Conservation (phyloP, 2,797 vertebrate genomes). For the Leuciscus waleckii region DNA sequence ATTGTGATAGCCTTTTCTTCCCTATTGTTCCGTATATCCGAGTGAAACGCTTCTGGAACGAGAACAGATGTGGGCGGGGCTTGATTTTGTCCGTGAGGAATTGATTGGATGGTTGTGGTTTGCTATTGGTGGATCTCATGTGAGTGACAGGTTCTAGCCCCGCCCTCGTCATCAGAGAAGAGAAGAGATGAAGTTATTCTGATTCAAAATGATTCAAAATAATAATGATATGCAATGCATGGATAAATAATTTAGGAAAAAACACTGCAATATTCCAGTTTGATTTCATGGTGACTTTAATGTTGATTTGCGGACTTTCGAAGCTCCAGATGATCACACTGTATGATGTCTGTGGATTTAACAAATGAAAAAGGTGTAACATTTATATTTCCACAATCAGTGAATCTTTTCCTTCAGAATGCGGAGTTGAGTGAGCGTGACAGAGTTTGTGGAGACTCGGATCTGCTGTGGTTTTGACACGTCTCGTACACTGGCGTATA, state of each 20-base stretch:
- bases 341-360: no score
- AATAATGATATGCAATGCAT: not conserved
- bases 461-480: not conserved
- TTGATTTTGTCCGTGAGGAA: not conserved
- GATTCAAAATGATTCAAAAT: not conserved
- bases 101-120: not conserved
- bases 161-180: not conserved
- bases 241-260: no score
- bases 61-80: not conserved
- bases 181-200: not conserved
- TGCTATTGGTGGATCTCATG: not conserved
- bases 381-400: not conserved
- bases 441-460: not conserved
- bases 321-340: not conserved
- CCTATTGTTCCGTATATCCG: not conserved
- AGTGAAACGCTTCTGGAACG: not conserved
- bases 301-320: not conserved
- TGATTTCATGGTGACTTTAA: not conserved
- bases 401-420: not conserved
- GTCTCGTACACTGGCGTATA: constrained; percentile 1
- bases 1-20: not conserved
- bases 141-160: not conserved
- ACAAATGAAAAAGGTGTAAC: no score
- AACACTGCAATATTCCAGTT: not conserved
- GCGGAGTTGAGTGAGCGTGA: not conserved